Evolutionary conservation across 2,113 vertebrate genomes (phyloP).

Genomic region (Peromyscus californicus): DNA sequence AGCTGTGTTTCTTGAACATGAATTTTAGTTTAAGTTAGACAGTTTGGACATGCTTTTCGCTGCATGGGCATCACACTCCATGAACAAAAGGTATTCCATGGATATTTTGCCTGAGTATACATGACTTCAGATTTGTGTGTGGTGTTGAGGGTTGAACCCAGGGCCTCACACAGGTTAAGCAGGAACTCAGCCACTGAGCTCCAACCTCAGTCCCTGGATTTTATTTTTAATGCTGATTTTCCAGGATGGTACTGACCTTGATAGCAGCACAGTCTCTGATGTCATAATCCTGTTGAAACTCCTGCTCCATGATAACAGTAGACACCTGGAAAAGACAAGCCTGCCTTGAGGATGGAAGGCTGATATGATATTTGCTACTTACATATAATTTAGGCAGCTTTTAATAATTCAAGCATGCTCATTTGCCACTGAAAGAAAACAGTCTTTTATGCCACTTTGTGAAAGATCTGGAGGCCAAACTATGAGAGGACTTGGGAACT

Average conservation of each 20-base stretch:
- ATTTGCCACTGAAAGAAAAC: conserved; percentile 45
- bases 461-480: conserved; percentile 1
- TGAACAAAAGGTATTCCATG: neutral
- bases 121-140: neutral
- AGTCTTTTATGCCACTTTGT: neutral
- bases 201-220: neutral
- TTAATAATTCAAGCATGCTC: conserved; percentile 38
- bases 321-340: conserved; percentile 89
- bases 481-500: conserved; percentile 58
- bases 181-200: neutral
- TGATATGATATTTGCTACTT: conserved; percentile 63
- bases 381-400: conserved; percentile 63
- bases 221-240: conserved; percentile 9
- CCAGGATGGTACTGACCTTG: conserved; percentile 89
- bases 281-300: conserved; percentile 93
- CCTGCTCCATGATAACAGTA: conserved; percentile 87
- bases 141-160: neutral
- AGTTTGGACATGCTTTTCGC: neutral
- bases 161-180: neutral
- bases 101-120: neutral
- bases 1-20: neutral
- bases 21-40: conserved; percentile 36
- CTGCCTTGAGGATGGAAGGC: conserved; percentile 69
- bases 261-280: conserved; percentile 94
- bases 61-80: neutral